Evolutionary conservation across 2,797 vertebrate genomes (phyloP), one percentile per base, ranked within the genome.

Genomic region (Lagocephalus sceleratus): DNA sequence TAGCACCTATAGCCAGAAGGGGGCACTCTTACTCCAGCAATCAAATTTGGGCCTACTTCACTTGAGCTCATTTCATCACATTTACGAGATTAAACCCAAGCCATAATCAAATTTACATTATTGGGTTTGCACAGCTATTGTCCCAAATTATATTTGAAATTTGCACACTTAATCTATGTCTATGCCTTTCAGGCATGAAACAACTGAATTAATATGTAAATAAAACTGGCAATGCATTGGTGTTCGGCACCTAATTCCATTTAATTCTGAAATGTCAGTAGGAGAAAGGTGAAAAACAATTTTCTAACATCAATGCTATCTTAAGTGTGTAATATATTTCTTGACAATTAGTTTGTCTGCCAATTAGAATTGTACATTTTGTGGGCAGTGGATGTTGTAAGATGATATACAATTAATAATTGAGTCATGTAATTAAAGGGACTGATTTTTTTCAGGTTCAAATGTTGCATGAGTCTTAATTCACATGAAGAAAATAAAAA

Each of bases 1-100:
- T n/a, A n/a, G n/a, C n/a, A n/a, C n/a, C n/a, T n/a, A n/a, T n/a
- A 42, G 44, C 85, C 92, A 87, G 71, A 81, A 82, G 87, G 73
- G 82, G 91, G 88, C 83, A 75, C n/a, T 79, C 66, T 82, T 68
- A 72, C 58, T 56, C 66, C 51, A 76, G 6, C 43, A 68, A 72
- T 58, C 5, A 52, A 57, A 16, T 15, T 20, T 43, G 16, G 51
- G 40, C 38, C 44, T 71, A 60, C 52, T 74, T 76, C 40, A 64
- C 66, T 71, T 73, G 54, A 81, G 66, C 62, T 80, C 52, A 77
- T 82, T 80, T 82, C 67, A 82, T 78, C 80, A 76, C 82, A 85
- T 87, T 86, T 73, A 78, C 73, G 55, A 78, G 83, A 87, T 84
- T 83, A 85, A 77, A 86, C 58, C 51, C 56, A 82, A 78, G 66